A percentile compares a stretch with the other conserved stretches of the same genome.
Evolutionary conservation across 2,797 vertebrate species (phyloP).

Genomic region (Chelon auratus): DNA sequence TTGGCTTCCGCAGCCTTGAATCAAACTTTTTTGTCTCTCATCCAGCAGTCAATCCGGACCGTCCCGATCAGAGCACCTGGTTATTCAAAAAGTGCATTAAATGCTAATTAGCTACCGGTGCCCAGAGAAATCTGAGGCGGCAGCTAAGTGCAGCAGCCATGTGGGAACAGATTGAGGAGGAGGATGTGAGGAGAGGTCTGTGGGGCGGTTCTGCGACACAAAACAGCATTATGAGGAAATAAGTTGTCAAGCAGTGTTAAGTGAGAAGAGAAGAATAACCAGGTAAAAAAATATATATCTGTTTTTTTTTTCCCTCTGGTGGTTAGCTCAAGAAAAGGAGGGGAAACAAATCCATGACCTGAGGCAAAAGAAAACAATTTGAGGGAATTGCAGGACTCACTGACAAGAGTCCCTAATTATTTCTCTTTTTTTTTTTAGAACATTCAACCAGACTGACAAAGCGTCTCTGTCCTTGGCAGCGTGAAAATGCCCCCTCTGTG

Average conservation of each 20-base stretch:
- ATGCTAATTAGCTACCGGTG: conserved; percentile 2
- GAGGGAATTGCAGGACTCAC: conserved; percentile 51
- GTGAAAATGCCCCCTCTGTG: conserved; percentile 48
- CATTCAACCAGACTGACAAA: conserved; percentile 62
- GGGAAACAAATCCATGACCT: conserved; percentile 25
- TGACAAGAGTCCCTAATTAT: conserved; percentile 23
- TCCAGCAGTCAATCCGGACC: background rate
- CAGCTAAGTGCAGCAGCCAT: background rate
- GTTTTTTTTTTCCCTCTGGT: conserved; percentile 24
- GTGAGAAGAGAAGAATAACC: conserved; percentile 22
- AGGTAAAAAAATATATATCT: conserved; percentile 27
- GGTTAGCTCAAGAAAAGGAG: conserved; percentile 13
- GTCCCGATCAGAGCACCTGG: background rate
- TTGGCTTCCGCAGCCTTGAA: too few species aligned
- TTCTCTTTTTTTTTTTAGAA: conserved; percentile 23
- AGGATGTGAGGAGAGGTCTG: conserved; percentile 11
- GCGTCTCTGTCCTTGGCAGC: conserved; percentile 69
- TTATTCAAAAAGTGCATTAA: background rate
- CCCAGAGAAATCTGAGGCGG: background rate
- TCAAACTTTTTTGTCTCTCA: background rate
- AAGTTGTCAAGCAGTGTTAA: background rate
- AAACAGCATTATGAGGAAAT: conserved; percentile 9
- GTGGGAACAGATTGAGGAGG: conserved; percentile 19
- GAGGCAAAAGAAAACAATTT: conserved; percentile 51
- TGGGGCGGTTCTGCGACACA: conserved; percentile 11